These are phyloP conservation scores for Nicator chloris DNA, from an alignment of 2,113 vertebrate genomes.

Conservation along the genomic window DNA sequence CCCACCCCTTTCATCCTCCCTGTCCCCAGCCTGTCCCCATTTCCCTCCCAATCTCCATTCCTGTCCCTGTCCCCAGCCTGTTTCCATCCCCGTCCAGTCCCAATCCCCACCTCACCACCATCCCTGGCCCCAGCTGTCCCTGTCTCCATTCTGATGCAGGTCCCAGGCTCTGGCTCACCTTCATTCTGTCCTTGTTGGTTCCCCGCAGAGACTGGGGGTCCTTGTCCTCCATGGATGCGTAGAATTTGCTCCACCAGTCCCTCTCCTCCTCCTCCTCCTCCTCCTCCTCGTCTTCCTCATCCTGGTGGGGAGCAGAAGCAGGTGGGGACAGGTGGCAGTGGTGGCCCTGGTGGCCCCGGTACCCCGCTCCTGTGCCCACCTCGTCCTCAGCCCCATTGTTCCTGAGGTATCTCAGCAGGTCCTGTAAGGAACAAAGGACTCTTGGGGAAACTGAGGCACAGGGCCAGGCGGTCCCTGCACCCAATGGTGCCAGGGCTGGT, in stretches of 20 bases:
- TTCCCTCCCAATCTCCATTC: not conserved
- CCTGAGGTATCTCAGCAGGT: not conserved
- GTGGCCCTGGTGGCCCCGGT: not conserved
- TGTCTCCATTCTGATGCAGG: not conserved
- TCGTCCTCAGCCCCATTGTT: not conserved
- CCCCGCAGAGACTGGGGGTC: not conserved
- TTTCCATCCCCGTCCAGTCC: not conserved
- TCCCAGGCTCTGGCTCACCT: conserved; percentile 45
- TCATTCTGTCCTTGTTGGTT: conserved; percentile 35
- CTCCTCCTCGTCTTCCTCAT: not conserved
- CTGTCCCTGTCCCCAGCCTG: too few relatives aligned
- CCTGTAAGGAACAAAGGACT: not conserved
- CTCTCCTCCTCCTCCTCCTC: not conserved
- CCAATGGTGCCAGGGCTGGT: not conserved
- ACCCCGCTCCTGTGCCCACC: not conserved
- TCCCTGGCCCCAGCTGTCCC: not conserved
- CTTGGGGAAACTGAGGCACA: not conserved
- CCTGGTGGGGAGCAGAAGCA: not conserved
- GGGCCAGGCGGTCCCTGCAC: rapidly evolving
- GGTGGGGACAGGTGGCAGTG: not conserved
- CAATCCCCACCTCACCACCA: too few relatives aligned
- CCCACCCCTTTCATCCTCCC: not conserved
- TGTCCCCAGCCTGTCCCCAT: not conserved
- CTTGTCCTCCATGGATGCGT: conserved; percentile 11
- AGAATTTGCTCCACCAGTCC: conserved; percentile 78